A percentile compares a stretch with the other conserved stretches of the same genome.
Conservation (phyloP, 2,797 vertebrate genomes). For the Ceyx erithaca region DNA sequence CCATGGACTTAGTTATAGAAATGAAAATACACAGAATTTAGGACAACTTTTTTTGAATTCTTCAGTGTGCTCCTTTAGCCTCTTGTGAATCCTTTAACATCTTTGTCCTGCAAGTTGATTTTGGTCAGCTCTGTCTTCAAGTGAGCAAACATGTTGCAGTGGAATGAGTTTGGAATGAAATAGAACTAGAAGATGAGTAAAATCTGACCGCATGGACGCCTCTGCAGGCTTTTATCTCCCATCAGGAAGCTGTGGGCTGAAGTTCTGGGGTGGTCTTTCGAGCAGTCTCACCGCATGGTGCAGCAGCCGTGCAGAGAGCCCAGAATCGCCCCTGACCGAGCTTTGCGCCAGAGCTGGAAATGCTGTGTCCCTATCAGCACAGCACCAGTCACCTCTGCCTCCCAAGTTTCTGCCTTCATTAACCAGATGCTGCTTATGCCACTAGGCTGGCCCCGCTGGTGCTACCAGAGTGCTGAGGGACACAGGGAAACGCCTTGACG, state of each 20-base stretch:
- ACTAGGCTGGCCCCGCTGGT: not conserved
- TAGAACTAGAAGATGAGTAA: constrained; percentile 44
- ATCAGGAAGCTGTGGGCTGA: constrained; percentile 66
- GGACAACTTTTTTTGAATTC: not conserved
- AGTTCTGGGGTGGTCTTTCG: constrained; percentile 59
- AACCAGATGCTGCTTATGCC: not conserved
- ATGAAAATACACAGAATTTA: not conserved
- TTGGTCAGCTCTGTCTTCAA: not conserved
- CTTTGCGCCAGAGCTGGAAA: not conserved
- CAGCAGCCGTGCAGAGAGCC: not conserved
- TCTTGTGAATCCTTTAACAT: not conserved
- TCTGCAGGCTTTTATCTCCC: constrained; percentile 61
- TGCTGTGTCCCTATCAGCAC: not conserved
- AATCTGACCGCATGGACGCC: constrained; percentile 41
- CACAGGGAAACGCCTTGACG: not conserved
- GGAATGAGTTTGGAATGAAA: constrained; percentile 53
- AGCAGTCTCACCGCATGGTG: not conserved
- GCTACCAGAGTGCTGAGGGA: not conserved
- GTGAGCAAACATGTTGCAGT: not conserved
- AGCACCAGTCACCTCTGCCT: constrained; percentile 21
- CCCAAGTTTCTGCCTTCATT: not conserved
- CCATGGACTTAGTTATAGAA: not conserved
- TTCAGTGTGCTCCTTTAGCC: not conserved
- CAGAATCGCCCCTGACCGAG: not conserved
- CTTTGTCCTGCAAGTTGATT: not conserved